These are phyloP conservation scores for Tipula vernalis DNA, from an alignment of 2,888 invertebrate species.

Conservation along the genomic window DNA sequence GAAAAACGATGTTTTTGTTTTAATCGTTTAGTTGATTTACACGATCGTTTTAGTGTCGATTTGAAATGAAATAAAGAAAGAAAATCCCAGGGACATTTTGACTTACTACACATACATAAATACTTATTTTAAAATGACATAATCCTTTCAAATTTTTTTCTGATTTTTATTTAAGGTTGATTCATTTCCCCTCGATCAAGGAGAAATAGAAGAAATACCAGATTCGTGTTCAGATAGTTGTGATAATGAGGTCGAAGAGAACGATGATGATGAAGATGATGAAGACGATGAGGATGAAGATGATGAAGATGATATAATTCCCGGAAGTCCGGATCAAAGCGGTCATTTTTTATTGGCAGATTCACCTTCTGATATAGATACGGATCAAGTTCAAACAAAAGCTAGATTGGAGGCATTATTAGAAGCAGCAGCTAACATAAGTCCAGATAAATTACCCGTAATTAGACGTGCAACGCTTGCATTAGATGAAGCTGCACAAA, in stretches of 20 bases:
- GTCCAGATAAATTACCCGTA: conserved; percentile 32
- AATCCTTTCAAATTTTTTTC: background rate
- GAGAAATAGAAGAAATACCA: conserved; percentile 32
- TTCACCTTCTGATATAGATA: conserved; percentile 26
- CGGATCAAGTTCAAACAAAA: conserved; percentile 48
- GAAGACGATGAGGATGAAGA: conserved; percentile 33
- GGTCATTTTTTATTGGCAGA: conserved; percentile 39
- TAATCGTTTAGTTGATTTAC: background rate
- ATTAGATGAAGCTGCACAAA: conserved; percentile 93
- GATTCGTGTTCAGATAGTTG: conserved; percentile 36
- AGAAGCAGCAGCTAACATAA: conserved; percentile 59
- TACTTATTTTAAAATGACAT: background rate
- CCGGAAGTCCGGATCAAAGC: conserved; percentile 28
- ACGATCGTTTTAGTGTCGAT: background rate
- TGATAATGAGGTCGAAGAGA: conserved; percentile 32
- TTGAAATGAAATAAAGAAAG: background rate
- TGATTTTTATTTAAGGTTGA: background rate
- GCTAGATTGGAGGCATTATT: conserved; percentile 83
- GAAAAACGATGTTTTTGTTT: background rate
- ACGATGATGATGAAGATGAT: conserved; percentile 35
- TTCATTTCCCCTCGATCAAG: conserved; percentile 11
- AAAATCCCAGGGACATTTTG: background rate
- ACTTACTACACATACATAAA: background rate
- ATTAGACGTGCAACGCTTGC: conserved; percentile 56
- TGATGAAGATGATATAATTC: conserved; percentile 22